Base-by-base conservation (phyloP, 35 echinoderm and acorn worm genomes). In the Strongylocentrotus purpuratus region DNA sequence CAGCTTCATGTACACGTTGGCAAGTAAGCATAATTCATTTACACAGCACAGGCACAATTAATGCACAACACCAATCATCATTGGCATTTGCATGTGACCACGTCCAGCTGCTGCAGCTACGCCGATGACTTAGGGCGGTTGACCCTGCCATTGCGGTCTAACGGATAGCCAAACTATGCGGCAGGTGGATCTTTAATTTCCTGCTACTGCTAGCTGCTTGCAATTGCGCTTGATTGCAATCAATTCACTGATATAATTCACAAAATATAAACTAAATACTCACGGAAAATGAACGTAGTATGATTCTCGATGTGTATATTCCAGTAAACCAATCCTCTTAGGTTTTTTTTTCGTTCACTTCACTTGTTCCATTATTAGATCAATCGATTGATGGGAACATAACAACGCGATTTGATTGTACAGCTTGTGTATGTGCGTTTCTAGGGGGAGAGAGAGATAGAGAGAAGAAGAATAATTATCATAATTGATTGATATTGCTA, bases 331-430 rank as follows among this genome's bases (percentile, higher is more conserved):
- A 28, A 89, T 9, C 32, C 15, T 89, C 32, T 5, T 4, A 59
- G 87, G 20, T 89, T 89, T 89, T 0, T 86, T 89, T 33, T 46
- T 89, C 45, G 31, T 33, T 46, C 45, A 89, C 87, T 89, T 89
- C 33, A 89, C 87, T 89, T 33, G 87, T 89, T 45, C 87, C 87
- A 89, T 89, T 89, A 46, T 89, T 17, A 25, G 17, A 89, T 89
- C 33, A 28, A 89, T 89, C 45, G 87, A 89, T 89, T 10, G 12
- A 15, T 17, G 18, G 20, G 33, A 89, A 46, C 87, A 89, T 89
- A 89, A 89, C 87, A 89, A 89, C 87, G 87, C 12, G 20, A 89
- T 89, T 89, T 89, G 85, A 86, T 86, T 88, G 32, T 89, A 89
- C 87, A 89, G 33, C 11, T 46, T 89, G 87, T 33, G 15, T 89